These are phyloP conservation scores for Monoplex corrugatus DNA, from an alignment of 2,888 invertebrate genomes.

Conservation along the genomic window DNA sequence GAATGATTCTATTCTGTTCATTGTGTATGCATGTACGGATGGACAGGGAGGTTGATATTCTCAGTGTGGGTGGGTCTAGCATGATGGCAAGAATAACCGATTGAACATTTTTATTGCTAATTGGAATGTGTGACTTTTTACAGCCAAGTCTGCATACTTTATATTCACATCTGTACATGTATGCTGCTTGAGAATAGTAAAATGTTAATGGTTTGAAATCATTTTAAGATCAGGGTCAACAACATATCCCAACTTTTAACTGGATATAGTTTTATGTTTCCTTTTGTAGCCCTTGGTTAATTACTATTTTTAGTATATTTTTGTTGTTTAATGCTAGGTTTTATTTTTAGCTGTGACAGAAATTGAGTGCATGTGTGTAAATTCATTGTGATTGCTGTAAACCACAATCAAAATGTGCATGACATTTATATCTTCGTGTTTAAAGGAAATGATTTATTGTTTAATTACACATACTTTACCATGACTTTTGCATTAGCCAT, in stretches of 20 bases:
- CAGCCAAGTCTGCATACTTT: no score
- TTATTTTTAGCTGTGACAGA: no score
- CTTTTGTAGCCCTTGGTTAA: background rate
- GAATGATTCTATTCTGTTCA: background rate
- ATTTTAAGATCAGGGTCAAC: slow-evolving; percentile 13
- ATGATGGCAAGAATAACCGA: background rate
- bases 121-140: background rate
- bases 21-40: background rate
- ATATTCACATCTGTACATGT: no score
- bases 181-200: background rate
- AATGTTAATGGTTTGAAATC: background rate
- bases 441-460: no score
- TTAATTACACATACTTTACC: no score
- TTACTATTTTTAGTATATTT: background rate
- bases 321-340: no score
- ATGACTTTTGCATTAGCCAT: no score
- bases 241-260: slow-evolving; percentile 14
- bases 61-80: background rate
- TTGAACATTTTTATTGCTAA: background rate
- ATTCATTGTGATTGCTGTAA: no score
- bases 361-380: no score
- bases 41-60: background rate
- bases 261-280: background rate
- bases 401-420: no score
- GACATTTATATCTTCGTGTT: no score